Base-by-base conservation (phyloP, 2,888 invertebrate genomes). In the Chouioia cunea region DNA sequence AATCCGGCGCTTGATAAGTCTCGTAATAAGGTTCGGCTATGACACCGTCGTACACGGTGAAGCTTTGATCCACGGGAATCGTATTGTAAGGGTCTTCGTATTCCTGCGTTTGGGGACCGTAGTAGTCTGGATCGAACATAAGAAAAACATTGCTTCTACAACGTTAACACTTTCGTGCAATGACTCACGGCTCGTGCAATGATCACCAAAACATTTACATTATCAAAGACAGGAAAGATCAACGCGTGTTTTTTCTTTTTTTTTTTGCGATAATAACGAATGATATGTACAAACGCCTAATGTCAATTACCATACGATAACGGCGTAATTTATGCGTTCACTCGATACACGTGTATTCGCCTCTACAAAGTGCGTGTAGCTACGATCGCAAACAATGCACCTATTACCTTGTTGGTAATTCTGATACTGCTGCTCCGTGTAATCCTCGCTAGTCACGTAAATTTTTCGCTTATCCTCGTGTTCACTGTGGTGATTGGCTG, bases 11-110 rank as follows among this genome's bases (percentile, higher is more conserved):
- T 6, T 53, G 22, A 18, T 73, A 69, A 10, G 62, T 2, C 1
- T 48, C 47, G 0, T 44, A 62, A 57, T 58, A 70, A 0, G 63
- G 63, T 15, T 70, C 66, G 3, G 20, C 23, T 6, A 48, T 2
- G 6, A n/a, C 1, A 14, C 15, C 43, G 0, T 69, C 65, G 16
- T 53, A 60, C 12, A 43, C 44, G 1, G 16, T 36, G 18, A 16
- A 48, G 20, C 2, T 18, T 43, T 56, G 60, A n/a, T 68, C 53
- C 20, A 70, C 65, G 12, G 70, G 46, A 2, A 70, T 36, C 4
- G 60, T 62, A 20, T 66, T 68, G 36, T 73, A 70, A n/a, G 14
- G 67, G 2, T 62, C 64, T n/a, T 67, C 68, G 22, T 67, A 71
- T n/a, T 71, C 67, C 4, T 48, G 23, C 8, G 15, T 44, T 15